phyloP scores from a whole-genome alignment of 2,888 invertebrate genomes.

The Timandra comae region DNA sequence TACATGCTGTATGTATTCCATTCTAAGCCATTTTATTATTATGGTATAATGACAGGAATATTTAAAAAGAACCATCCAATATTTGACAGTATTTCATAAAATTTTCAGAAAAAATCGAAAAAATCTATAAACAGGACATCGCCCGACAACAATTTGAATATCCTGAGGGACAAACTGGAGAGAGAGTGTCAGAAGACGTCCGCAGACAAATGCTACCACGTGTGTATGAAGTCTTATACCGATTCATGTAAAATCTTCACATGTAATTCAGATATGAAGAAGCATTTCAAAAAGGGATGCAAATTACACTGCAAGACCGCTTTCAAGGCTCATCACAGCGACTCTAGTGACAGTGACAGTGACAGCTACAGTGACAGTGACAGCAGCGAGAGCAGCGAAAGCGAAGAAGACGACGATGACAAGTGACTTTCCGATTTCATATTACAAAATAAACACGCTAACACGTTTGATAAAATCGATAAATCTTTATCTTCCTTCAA shows the following conservation, averaged over 20 bases:
- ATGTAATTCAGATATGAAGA: conserved; percentile 21
- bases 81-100: no score
- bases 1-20: no score
- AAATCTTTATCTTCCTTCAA: no score
- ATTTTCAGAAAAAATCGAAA: no score
- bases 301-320: conserved; percentile 24
- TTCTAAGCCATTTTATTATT: no score
- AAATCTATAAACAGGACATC: no score
- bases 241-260: conserved; percentile 22
- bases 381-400: neutral
- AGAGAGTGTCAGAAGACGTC: conserved; percentile 33
- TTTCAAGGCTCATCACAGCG: conserved; percentile 9
- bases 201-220: conserved; percentile 28
- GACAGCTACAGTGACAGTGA: conserved; percentile 9
- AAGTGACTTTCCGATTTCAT: no score
- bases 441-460: no score
- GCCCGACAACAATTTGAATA: conserved; percentile 17
- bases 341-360: conserved; percentile 3
- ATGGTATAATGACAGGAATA: no score
- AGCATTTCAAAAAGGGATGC: conserved; percentile 25
- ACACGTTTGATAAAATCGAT: no score
- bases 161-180: conserved; percentile 39
- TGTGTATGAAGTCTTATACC: conserved; percentile 25
- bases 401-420: no score
- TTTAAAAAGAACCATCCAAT: no score